Evolutionary conservation across 2,888 invertebrate species (phyloP).

Genomic region (Callyntrura guangdongensis): DNA sequence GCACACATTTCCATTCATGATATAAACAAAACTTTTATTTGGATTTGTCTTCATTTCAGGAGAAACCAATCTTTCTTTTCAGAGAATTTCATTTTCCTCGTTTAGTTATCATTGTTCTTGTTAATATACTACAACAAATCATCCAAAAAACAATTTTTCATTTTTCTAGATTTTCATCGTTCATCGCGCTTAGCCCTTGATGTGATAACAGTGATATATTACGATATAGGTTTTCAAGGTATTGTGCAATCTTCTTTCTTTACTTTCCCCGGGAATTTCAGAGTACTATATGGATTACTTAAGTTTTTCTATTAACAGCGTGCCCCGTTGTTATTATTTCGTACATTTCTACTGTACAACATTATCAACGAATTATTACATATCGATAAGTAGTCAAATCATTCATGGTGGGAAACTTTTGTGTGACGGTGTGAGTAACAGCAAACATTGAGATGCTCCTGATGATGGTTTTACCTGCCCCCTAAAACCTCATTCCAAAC

Average conservation of each 20-base stretch:
- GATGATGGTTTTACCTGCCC: too few species aligned
- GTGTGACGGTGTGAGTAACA: too few species aligned
- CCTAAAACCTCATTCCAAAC: too few species aligned
- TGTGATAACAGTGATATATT: not conserved
- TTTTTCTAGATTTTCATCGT: conserved; percentile 26
- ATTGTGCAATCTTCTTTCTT: not conserved
- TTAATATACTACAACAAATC: conserved; percentile 23
- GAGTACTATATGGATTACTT: not conserved
- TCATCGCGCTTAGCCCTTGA: not conserved
- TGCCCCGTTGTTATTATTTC: too few species aligned
- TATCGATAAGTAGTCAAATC: too few species aligned
- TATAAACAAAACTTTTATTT: conserved; percentile 20
- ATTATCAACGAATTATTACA: too few species aligned
- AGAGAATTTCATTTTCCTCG: conserved; percentile 3
- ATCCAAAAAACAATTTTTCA: conserved; percentile 40
- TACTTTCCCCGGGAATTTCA: not conserved
- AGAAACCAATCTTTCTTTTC: not conserved
- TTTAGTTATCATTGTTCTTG: not conserved
- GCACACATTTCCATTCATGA: not conserved
- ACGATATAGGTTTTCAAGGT: not conserved
- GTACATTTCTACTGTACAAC: not conserved
- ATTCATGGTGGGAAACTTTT: too few species aligned
- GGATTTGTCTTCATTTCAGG: conserved; percentile 36
- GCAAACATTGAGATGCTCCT: too few species aligned
- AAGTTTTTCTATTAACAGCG: not conserved